These are phyloP conservation scores for Aptenodytes patagonicus DNA, from an alignment of 2,113 vertebrate species.

Conservation along the genomic window DNA sequence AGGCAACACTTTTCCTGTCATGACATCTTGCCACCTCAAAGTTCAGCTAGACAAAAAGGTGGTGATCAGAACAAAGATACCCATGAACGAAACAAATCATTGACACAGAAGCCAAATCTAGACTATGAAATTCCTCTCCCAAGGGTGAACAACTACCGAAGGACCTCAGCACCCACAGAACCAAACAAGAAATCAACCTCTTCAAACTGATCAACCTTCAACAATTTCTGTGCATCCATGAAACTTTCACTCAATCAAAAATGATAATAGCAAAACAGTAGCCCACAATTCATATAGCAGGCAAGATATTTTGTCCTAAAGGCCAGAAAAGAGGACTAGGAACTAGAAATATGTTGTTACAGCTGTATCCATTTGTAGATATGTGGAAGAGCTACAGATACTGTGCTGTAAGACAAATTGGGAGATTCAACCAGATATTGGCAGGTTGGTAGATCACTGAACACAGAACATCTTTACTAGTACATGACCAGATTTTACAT, in stretches of 20 bases:
- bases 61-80: background rate
- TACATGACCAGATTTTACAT: background rate
- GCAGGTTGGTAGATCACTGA: background rate
- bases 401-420: background rate
- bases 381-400: background rate
- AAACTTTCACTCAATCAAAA: background rate
- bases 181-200: background rate
- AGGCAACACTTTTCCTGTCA: background rate
- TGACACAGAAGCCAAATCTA: background rate
- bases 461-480: background rate
- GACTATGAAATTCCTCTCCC: background rate
- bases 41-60: background rate
- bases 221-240: background rate
- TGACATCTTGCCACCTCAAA: background rate
- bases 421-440: background rate
- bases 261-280: background rate
- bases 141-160: background rate
- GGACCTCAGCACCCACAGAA: background rate
- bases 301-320: background rate
- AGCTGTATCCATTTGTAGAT: background rate
- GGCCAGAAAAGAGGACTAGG: background rate
- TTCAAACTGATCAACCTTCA: background rate
- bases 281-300: fast-evolving
- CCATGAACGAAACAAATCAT: background rate
- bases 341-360: background rate